phyloP scores from a whole-genome alignment of 2,888 invertebrate species.

The Xylota sylvarum region DNA sequence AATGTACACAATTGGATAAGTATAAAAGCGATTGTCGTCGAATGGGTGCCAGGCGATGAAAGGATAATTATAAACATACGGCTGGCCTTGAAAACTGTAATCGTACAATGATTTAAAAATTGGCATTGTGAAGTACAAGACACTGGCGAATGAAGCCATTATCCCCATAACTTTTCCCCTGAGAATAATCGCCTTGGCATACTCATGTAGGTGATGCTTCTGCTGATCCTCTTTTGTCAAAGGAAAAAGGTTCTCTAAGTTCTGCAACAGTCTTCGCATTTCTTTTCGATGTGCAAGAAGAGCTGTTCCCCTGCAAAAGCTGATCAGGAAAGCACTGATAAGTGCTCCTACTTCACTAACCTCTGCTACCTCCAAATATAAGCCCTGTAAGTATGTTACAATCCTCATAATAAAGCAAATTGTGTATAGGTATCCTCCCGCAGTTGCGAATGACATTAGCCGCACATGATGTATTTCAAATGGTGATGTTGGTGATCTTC shows the following conservation, averaged over 20 bases:
- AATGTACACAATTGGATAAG: slow-evolving; percentile 12
- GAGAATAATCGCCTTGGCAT: not conserved
- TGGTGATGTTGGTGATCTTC: not conserved
- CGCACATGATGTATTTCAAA: not conserved
- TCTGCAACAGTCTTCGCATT: not conserved
- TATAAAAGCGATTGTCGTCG: not conserved
- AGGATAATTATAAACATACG: slow-evolving; percentile 16
- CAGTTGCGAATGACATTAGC: not conserved
- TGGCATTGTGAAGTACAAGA: not conserved
- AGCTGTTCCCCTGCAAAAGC: not conserved
- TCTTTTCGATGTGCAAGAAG: not conserved
- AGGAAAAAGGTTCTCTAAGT: slow-evolving; percentile 23
- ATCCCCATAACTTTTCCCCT: not conserved
- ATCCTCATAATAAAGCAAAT: not conserved
- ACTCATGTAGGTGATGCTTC: not conserved
- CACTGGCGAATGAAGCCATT: not conserved
- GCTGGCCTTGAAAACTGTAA: not conserved
- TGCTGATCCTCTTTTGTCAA: not conserved
- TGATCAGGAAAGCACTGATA: slow-evolving; percentile 3
- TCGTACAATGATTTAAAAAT: slow-evolving; percentile 3
- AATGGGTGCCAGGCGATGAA: slow-evolving; percentile 10
- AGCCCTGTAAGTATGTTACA: not conserved
- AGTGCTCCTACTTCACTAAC: not conserved
- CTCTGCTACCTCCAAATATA: not conserved
- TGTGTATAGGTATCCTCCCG: not conserved